These are phyloP conservation scores for Macropus fuliginosus DNA, from an alignment of 2,797 vertebrate species.

Conservation along the genomic window DNA sequence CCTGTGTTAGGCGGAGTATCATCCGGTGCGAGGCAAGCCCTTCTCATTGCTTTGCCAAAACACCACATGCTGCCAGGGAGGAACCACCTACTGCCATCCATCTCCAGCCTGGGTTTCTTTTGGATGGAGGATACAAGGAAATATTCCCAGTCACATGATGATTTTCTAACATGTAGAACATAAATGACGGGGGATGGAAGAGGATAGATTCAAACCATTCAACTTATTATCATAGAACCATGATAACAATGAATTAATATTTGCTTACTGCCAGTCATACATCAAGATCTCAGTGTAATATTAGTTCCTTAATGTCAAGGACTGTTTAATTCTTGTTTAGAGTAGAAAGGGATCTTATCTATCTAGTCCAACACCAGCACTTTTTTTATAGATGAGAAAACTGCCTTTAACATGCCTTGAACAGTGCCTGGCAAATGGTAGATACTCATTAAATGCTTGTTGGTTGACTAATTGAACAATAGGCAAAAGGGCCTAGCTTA, in stretches of 20 bases:
- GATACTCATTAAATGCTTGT: not conserved
- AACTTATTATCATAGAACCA: not conserved
- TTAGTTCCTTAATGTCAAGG: not conserved
- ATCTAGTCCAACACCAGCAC: no score
- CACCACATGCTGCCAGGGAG: not conserved
- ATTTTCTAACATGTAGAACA: not conserved
- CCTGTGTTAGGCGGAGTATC: slow-evolving; percentile 16
- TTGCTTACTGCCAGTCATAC: not conserved
- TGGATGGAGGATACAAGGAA: slow-evolving; percentile 1
- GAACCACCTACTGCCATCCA: not conserved
- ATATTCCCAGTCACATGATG: not conserved
- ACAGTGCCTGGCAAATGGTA: not conserved
- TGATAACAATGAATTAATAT: not conserved
- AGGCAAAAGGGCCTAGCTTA: not conserved
- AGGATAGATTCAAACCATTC: not conserved
- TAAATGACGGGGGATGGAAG: not conserved
- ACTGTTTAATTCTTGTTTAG: not conserved
- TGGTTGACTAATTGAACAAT: not conserved
- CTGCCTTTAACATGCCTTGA: not conserved
- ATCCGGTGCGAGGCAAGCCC: not conserved
- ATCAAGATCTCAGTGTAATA: not conserved
- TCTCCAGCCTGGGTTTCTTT: not conserved
- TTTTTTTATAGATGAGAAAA: no score
- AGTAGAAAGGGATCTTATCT: no score
- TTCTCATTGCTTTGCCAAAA: slow-evolving; percentile 10